phyloP scores from a whole-genome alignment of 92 coral and sea anemone species.

The Palythoa grandis region DNA sequence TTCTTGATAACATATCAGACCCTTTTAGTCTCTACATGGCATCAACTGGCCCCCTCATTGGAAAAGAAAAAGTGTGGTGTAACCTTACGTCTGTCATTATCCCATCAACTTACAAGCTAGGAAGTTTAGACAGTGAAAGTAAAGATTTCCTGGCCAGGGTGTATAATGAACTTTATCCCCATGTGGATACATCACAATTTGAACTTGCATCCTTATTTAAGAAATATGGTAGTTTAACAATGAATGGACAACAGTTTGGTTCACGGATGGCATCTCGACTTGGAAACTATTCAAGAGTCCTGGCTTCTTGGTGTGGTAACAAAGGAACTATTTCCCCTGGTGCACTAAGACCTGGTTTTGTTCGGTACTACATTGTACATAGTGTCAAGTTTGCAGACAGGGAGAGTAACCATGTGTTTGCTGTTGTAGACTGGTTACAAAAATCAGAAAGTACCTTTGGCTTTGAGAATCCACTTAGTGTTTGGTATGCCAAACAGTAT shows the following conservation, averaged over 20 bases:
- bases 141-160: conserved; percentile 1
- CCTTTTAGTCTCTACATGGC: conserved; percentile 9
- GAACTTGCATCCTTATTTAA: conserved; percentile 38
- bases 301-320: conserved; percentile 43
- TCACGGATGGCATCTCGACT: conserved; percentile 29
- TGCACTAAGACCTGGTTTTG: conserved; percentile 44
- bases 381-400: conserved; percentile 31
- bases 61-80: neutral
- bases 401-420: neutral
- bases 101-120: conserved; percentile 21
- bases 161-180: conserved; percentile 19
- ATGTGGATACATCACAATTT: neutral
- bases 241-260: conserved; percentile 44
- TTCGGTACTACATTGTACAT: conserved; percentile 42
- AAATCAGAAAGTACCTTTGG: neutral
- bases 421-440: neutral
- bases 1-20: conserved; percentile 34
- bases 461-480: neutral
- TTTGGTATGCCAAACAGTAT: neutral
- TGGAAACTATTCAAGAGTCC: conserved; percentile 14
- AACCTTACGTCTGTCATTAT: neutral
- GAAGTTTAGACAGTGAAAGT: conserved; percentile 30
- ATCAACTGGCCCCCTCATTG: conserved; percentile 8
- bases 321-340: conserved; percentile 39
- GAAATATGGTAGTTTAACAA: neutral